Evolutionary conservation across 2,888 invertebrate species (phyloP).

Genomic region (Arge pagana): DNA sequence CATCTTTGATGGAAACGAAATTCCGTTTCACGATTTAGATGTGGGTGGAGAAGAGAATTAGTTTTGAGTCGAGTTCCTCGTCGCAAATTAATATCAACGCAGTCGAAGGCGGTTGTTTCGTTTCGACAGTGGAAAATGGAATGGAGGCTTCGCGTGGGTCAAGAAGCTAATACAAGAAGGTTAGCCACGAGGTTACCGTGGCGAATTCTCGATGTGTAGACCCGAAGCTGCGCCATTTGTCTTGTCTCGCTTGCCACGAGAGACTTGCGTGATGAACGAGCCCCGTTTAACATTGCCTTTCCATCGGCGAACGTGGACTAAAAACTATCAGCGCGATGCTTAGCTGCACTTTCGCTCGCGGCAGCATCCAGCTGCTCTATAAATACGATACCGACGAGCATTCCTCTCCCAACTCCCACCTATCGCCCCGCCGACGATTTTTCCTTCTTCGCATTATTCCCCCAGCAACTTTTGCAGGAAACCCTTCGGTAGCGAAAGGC

Average conservation of each 20-base stretch:
- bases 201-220: constrained; percentile 2
- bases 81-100: no score
- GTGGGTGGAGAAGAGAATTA: no score
- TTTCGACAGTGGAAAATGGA: no score
- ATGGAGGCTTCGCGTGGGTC: not conserved
- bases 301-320: constrained; percentile 46
- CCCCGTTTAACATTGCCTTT: constrained; percentile 37
- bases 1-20: no score
- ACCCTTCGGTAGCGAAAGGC: no score
- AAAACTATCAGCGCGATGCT: constrained; percentile 45
- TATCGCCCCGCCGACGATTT: not conserved
- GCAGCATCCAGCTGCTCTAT: not conserved
- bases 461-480: no score
- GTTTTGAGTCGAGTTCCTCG: no score
- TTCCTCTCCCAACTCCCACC: no score
- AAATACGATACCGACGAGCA: not conserved
- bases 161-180: constrained; percentile 1
- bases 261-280: constrained; percentile 44
- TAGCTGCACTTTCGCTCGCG: constrained; percentile 2
- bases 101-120: no score
- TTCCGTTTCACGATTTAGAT: no score
- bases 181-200: not conserved
- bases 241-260: constrained; percentile 17
- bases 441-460: no score
- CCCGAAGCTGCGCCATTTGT: constrained; percentile 11